Conservation (phyloP, 2,113 vertebrate species). For the Labeo catla region DNA sequence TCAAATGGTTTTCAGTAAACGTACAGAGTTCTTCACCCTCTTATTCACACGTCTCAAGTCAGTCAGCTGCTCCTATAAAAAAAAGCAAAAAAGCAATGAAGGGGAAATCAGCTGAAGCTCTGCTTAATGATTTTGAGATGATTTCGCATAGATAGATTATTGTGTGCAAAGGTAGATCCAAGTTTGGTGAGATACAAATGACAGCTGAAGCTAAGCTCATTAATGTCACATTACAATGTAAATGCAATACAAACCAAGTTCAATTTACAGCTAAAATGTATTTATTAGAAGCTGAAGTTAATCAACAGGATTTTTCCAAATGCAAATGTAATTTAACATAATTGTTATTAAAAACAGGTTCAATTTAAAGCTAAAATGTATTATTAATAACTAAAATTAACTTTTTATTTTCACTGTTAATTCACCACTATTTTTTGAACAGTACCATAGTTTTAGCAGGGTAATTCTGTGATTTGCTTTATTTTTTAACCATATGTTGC, state of each 20-base stretch:
- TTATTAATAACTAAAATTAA: neutral
- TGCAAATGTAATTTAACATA: no score
- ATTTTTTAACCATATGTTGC: no score
- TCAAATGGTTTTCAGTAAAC: neutral
- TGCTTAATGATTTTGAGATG: slow-evolving; percentile 29
- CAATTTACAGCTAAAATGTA: neutral
- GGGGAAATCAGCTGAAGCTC: neutral
- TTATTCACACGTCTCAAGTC: slow-evolving; percentile 36
- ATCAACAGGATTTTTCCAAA: neutral
- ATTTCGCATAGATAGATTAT: slow-evolving; percentile 34
- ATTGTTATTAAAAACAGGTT: neutral
- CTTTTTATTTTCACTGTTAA: neutral
- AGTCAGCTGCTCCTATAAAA: slow-evolving; percentile 26
- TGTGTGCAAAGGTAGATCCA: slow-evolving; percentile 32
- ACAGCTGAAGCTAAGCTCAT: neutral
- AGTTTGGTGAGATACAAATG: neutral
- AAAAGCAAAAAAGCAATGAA: slow-evolving; percentile 38
- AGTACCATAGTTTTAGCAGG: no score
- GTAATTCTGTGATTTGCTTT: no score
- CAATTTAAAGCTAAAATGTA: neutral
- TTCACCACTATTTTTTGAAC: neutral
- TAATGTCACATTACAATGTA: neutral
- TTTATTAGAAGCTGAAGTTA: neutral
- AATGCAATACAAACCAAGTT: neutral
- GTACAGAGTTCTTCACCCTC: neutral